Base-by-base conservation (phyloP, 2,888 invertebrate species). In the Ophraella communa region DNA sequence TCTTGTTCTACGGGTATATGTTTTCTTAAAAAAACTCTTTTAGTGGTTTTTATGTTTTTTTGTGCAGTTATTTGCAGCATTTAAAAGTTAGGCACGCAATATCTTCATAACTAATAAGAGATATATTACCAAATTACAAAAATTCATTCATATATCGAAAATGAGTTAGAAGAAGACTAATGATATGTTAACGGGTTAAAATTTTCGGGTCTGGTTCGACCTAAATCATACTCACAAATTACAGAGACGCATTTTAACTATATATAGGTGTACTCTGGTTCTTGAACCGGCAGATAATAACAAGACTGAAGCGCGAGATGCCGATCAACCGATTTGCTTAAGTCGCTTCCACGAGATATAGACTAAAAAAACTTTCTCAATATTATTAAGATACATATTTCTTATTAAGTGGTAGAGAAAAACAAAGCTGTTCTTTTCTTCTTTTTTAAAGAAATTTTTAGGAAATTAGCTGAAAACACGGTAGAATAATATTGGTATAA, bases 161-260 rank as follows among this genome's bases (percentile, higher is more conserved):
- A 45, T 45, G 18, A 45, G 45, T 21, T 21, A 21, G 45, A 21
- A 45, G n/a, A n/a, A 45, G 11, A 18, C 3, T 51, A 51, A 51
- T 51, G 17, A 27, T 17, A 51, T n/a, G 24, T 24, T 51, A n/a
- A 24, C 33, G 27, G 59, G 18, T 52, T 20, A 51, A 18, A 30
- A 42, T 59, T 59, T 59, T 51, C 35, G 59, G 39, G 35, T 51
- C 39, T 51, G 24, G 51, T 51, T 59, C 59, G 42, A 51, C 39
- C 51, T 42, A 59, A 59, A 59, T 59, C 42, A 42, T 59, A 59
- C 51, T 59, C 51, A 42, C 51, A 59, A 59, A 59, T 59, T 59
- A 59, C 51, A 51, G 59, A 58, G 58, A 30, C 30, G 58, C 49
- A 58, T 58, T 30, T 30, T 20, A 10, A 11, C 44, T 44, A 18